phyloP scores from a whole-genome alignment of 2,113 vertebrate genomes.

The Hippopotamus amphibius region DNA sequence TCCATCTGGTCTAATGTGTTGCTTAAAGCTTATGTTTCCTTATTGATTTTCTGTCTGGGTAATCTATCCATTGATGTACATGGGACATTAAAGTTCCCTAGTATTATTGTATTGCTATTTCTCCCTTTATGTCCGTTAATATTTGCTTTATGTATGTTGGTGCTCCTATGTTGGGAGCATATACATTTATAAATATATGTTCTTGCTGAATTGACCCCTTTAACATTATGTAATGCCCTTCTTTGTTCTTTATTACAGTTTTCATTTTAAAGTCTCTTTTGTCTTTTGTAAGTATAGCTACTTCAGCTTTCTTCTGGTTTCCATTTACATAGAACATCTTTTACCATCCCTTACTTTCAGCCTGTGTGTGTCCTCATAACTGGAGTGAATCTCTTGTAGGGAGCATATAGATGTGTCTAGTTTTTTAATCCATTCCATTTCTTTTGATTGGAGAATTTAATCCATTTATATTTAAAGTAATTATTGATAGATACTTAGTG shows the following conservation, averaged over 20 bases:
- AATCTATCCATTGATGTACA: not conserved
- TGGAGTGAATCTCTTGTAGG: not conserved
- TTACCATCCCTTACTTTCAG: not conserved
- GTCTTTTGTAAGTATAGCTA: not conserved
- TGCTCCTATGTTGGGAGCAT: not conserved
- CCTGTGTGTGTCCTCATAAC: not conserved
- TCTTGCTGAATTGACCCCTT: not conserved
- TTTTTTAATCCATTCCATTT: not conserved
- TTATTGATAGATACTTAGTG: not conserved
- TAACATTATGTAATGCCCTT: not conserved
- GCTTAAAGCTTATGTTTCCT: not conserved
- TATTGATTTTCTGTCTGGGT: not conserved
- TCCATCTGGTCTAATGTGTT: not conserved
- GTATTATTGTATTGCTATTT: not conserved
- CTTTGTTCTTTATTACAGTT: not conserved
- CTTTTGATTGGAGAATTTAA: not conserved
- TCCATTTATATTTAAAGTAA: not conserved
- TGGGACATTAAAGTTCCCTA: no score
- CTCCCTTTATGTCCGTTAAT: not conserved
- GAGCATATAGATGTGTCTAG: not conserved
- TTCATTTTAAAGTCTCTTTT: not conserved
- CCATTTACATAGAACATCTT: not conserved
- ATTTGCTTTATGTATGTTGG: not conserved
- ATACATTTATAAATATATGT: not conserved
- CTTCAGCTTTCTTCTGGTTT: not conserved